Evolutionary conservation across 2,113 vertebrate genomes (phyloP).

Genomic region (Dicrurus megarhynchus): DNA sequence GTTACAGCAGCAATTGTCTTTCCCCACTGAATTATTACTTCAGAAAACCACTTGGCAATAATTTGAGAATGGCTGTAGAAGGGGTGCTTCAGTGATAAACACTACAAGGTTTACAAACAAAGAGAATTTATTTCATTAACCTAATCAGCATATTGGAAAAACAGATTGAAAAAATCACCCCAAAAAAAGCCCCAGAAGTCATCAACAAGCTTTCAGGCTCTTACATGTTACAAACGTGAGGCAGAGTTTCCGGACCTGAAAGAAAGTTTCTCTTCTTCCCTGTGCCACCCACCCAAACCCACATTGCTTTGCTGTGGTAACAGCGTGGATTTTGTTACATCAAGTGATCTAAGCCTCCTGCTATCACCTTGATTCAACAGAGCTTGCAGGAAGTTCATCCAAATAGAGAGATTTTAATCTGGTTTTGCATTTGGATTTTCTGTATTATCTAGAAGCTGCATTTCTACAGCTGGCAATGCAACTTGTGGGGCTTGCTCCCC

Average conservation of each 20-base stretch:
- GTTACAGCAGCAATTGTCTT: background rate
- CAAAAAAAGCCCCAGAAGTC: accelerated
- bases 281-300: conserved; percentile 16
- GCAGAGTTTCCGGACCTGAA: conserved; percentile 13
- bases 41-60: background rate
- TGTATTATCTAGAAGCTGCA: background rate
- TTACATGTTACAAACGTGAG: background rate
- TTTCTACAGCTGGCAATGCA: background rate
- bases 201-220: background rate
- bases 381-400: background rate
- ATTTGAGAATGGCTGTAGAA: background rate
- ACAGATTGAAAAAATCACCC: background rate
- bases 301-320: conserved; percentile 19
- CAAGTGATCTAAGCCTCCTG: background rate
- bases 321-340: background rate
- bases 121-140: background rate
- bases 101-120: background rate
- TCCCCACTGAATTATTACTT: background rate
- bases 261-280: background rate
- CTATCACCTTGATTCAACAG: background rate
- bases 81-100: background rate
- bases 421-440: background rate
- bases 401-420: background rate
- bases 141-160: background rate
- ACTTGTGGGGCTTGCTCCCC: accelerated